Percentiles rank a stretch among this genome's conserved stretches.
These are phyloP conservation scores for Asteroscopus sphinx DNA, from an alignment of 2,888 invertebrate genomes.

Conservation along the genomic window DNA sequence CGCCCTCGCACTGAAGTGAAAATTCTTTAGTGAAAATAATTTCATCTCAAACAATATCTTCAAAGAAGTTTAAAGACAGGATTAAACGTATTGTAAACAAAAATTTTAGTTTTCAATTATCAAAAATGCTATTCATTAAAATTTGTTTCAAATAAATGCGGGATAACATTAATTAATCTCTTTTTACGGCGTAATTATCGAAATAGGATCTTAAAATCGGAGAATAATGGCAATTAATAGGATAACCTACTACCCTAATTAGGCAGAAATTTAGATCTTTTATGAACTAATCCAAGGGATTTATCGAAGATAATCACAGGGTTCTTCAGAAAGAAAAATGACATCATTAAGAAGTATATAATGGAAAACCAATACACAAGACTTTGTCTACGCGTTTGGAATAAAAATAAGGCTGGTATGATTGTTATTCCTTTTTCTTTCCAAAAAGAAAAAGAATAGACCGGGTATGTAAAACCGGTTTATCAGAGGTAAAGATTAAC, in stretches of 20 bases:
- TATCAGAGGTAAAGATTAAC: no score
- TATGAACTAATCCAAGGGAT: conserved; percentile 32
- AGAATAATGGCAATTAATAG: no score
- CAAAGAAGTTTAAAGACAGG: background rate
- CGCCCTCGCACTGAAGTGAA: no score
- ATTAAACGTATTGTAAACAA: no score
- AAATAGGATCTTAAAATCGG: conserved; percentile 35
- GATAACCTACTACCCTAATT: conserved; percentile 31
- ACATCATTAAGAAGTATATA: conserved; percentile 10
- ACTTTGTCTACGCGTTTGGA: no score
- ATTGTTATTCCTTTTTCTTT: no score
- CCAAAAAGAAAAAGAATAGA: no score
- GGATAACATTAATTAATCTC: conserved; percentile 34
- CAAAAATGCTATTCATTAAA: conserved; percentile 35
- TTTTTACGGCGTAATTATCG: conserved; percentile 29
- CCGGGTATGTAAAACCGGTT: no score
- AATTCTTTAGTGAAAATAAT: no score
- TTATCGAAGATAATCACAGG: conserved; percentile 40
- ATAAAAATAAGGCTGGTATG: no score
- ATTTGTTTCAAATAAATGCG: conserved; percentile 15
- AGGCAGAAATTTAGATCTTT: conserved; percentile 40
- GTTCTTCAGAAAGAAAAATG: conserved; percentile 21
- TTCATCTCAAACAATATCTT: background rate
- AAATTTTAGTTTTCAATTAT: conserved; percentile 12
- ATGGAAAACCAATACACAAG: conserved; percentile 9